These are phyloP conservation scores for Pseudochromis fuscus DNA, from an alignment of 2,797 vertebrate species.

Conservation along the genomic window DNA sequence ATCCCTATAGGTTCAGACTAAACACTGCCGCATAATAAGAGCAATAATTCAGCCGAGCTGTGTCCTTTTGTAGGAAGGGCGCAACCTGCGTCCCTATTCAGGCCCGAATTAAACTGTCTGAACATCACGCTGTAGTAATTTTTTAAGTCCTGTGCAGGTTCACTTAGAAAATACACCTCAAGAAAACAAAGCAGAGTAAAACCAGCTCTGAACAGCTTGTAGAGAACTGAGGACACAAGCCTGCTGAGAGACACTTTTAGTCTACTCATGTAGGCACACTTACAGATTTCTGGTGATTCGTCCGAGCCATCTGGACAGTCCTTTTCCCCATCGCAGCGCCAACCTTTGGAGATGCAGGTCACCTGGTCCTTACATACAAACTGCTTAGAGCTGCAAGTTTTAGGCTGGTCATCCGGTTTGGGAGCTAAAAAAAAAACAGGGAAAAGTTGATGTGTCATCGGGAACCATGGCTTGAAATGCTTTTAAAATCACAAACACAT, in stretches of 20 bases:
- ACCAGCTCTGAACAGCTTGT: slow-evolving; percentile 15
- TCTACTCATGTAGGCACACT: slow-evolving; percentile 70
- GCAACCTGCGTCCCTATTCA: slow-evolving; percentile 53
- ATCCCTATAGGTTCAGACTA: slow-evolving; percentile 77
- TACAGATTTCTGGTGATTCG: slow-evolving; percentile 96
- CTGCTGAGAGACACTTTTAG: slow-evolving; percentile 38
- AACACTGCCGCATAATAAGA: slow-evolving; percentile 79
- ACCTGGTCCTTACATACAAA: slow-evolving; percentile 98
- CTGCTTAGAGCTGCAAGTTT: slow-evolving; percentile 98
- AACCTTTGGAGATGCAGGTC: slow-evolving; percentile 98
- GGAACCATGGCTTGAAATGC: background rate
- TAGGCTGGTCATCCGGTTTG: slow-evolving; percentile 76
- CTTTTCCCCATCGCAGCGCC: slow-evolving; percentile 97
- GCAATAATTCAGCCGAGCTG: slow-evolving; percentile 72
- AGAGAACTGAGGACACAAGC: slow-evolving; percentile 17
- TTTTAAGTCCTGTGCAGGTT: no score
- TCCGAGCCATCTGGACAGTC: slow-evolving; percentile 98
- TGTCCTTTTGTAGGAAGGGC: slow-evolving; percentile 60
- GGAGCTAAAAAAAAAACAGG: slow-evolving; percentile 80
- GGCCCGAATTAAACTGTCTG: slow-evolving; percentile 56
- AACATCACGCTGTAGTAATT: slow-evolving; percentile 30
- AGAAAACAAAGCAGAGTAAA: slow-evolving; percentile 16
- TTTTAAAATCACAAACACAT: slow-evolving; percentile 9
- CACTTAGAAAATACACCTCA: slow-evolving; percentile 14
- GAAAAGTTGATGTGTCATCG: slow-evolving; percentile 47